Evolutionary conservation across 2,113 vertebrate species (phyloP).

Genomic region (Cercocebus atys): DNA sequence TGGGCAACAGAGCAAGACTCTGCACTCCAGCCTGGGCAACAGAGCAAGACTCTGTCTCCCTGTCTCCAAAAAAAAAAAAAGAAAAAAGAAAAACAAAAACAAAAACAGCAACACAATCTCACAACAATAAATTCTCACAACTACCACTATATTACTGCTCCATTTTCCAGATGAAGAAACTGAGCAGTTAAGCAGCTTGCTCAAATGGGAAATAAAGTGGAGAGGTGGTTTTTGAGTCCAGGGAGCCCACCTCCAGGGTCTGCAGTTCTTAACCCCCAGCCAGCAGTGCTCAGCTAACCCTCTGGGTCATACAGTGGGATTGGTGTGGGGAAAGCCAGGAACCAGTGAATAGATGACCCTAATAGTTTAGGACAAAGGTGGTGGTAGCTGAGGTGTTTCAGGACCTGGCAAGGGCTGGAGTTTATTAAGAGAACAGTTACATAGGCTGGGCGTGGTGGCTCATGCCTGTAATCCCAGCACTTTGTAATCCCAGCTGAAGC

Average conservation of each 20-base stretch:
- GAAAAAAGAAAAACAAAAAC: background rate
- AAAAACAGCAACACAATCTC: background rate
- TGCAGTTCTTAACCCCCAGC: background rate
- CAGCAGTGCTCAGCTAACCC: background rate
- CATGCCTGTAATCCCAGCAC: no score
- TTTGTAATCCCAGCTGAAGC: no score
- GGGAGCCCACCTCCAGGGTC: background rate
- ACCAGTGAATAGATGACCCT: background rate
- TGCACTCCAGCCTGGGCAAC: no score
- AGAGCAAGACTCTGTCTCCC: no score
- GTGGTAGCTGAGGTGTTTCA: background rate
- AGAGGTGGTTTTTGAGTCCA: background rate
- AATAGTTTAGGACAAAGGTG: background rate
- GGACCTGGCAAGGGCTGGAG: background rate
- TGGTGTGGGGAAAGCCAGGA: fast-evolving
- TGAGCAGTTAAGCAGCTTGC: conserved; percentile 7
- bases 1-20: no score
- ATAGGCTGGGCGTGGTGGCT: no score
- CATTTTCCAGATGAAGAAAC: conserved; percentile 14
- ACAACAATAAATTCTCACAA: background rate
- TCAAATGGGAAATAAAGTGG: background rate
- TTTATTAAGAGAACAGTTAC: no score
- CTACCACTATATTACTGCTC: background rate
- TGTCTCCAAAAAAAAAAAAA: no score
- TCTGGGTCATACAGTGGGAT: no score